Evolutionary conservation across 2,888 invertebrate species (phyloP), one percentile per base, ranked within the genome.

Genomic region (Amiota mariae): DNA sequence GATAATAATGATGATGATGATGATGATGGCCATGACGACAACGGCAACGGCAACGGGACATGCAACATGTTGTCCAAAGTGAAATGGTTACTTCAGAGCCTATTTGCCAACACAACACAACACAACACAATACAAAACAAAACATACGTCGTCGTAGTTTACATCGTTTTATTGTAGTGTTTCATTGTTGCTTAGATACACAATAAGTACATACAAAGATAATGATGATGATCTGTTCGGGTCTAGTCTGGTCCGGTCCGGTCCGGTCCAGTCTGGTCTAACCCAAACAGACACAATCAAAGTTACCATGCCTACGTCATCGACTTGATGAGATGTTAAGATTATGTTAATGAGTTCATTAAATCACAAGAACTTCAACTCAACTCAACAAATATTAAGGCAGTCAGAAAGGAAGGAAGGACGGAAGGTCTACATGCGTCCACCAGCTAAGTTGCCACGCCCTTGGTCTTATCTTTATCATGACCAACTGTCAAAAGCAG

Each of bases 341-440:
- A 84, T 83, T 84, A 83, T 83, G 84, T 82, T 83, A 83, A 83
- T 84, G 82, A 84, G 83, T 81, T 84, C 81, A 83, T 83, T 84
- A 84, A 82, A 80, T 82, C 81, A 82, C 79, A 78, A 77, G 78
- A 70, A 77, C 36, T 36, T 36, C 36, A 36, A 36, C 36, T 36
- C 36, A 36, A 36, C 36, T 36, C 8, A 36, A 36, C 36, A 36
- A 36, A 36, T 6, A 36, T 36, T 36, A 6, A 36, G 36, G 36
- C 36, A 36, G 36, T 6, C 36, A 36, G 76, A 80, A 78, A 76
- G 75, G 74, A 75, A 47, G 54, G n/a, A 2, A 36, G 76, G 79
- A 78, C 75, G 75, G 74, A 75, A 47, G 54, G n/a, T 54, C 13
- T 15, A 9, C 2, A 54, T n/a, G n/a, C 54, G 54, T 54, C n/a